A percentile compares a stretch with the other conserved stretches of the same genome.
These are phyloP conservation scores for Lepus timidus DNA, from an alignment of 2,113 vertebrate genomes.

Conservation along the genomic window DNA sequence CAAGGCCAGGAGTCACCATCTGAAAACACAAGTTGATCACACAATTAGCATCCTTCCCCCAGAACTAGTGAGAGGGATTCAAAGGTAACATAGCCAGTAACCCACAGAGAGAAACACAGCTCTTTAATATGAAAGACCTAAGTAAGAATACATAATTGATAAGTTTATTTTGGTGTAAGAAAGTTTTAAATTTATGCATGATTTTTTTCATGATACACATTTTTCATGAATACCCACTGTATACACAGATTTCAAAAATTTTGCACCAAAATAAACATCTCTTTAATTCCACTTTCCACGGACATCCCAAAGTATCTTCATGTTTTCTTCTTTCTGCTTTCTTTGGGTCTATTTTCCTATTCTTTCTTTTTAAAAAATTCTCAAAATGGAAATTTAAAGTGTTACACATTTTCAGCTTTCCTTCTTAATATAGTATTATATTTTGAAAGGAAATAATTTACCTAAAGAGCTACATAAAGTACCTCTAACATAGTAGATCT, in stretches of 20 bases:
- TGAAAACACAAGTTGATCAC: neutral
- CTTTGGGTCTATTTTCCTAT: neutral
- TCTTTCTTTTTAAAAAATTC: neutral
- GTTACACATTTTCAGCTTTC: neutral
- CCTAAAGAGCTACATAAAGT: neutral
- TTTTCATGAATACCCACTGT: neutral
- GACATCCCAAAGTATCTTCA: neutral
- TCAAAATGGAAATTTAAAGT: neutral
- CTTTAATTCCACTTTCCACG: too few relatives aligned
- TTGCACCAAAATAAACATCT: too few relatives aligned
- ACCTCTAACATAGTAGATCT: neutral
- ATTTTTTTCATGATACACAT: neutral
- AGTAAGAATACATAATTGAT: neutral
- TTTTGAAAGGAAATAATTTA: constrained; percentile 28
- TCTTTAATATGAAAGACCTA: neutral
- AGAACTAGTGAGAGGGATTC: neutral
- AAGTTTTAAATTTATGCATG: too few relatives aligned
- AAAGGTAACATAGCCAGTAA: neutral
- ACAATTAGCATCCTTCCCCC: neutral
- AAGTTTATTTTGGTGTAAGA: too few relatives aligned
- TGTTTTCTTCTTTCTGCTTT: constrained; percentile 16
- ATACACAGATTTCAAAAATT: too few relatives aligned
- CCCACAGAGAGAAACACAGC: neutral
- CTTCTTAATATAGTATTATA: neutral
- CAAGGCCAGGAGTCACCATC: neutral